phyloP scores from a whole-genome alignment of 2,797 vertebrate species.

The Lacerta bilineata region DNA sequence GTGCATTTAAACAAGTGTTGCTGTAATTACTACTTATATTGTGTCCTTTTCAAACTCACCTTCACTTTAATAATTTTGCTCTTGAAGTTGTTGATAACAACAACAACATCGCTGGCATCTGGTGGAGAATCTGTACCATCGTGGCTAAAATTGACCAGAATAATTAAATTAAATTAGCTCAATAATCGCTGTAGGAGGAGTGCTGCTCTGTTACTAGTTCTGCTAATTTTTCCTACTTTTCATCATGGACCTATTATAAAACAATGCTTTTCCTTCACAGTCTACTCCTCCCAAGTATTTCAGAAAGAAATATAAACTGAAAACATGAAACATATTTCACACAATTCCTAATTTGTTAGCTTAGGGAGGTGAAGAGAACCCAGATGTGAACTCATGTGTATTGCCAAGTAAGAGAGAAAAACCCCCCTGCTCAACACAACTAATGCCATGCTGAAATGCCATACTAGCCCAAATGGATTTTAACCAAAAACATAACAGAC shows the following conservation, averaged over 20 bases:
- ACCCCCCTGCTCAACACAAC: not conserved
- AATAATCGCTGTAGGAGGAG: conserved; percentile 14
- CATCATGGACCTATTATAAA: not conserved
- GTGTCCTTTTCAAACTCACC: conserved; percentile 78
- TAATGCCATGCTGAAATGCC: not conserved
- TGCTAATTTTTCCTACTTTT: conserved; percentile 21
- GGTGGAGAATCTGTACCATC: conserved; percentile 96
- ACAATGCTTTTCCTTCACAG: not conserved
- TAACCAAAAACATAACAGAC: not conserved
- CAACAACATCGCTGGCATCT: conserved; percentile 89
- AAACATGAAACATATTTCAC: not conserved
- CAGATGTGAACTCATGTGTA: not conserved
- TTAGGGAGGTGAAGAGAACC: not conserved
- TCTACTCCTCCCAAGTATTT: conserved; percentile 7
- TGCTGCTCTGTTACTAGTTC: not conserved
- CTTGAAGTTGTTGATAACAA: conserved; percentile 96
- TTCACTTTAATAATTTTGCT: conserved; percentile 99
- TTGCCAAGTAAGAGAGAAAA: no score
- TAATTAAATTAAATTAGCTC: conserved; percentile 1
- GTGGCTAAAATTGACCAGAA: conserved; percentile 82
- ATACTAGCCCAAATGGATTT: not conserved
- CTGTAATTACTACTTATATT: conserved; percentile 5
- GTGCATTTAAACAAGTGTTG: not conserved
- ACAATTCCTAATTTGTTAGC: not conserved
- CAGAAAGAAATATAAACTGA: not conserved